A percentile compares a stretch with the other conserved stretches of the same genome.
These are phyloP conservation scores for Meriones psammophilus DNA, from an alignment of 2,797 vertebrate species.

Conservation along the genomic window DNA sequence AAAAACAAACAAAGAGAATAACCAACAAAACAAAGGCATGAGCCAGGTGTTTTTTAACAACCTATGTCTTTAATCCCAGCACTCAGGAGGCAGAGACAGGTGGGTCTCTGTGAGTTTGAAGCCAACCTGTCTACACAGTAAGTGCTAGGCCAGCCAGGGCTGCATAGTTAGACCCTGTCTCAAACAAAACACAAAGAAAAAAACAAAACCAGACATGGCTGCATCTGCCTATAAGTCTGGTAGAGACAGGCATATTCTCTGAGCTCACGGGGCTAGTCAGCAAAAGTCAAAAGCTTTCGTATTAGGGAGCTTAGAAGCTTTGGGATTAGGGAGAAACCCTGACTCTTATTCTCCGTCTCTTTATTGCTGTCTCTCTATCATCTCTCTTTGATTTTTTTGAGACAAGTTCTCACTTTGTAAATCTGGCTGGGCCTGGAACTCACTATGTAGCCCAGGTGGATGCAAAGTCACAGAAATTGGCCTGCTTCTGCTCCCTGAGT, in stretches of 20 bases:
- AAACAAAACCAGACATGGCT: background rate
- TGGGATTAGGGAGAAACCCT: background rate
- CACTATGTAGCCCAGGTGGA: background rate
- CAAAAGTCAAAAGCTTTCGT: background rate
- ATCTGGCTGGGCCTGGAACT: background rate
- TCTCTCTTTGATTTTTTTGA: background rate
- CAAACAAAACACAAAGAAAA: background rate
- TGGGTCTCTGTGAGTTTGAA: background rate
- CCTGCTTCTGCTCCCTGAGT: background rate
- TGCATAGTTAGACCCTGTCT: background rate
- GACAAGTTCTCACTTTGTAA: background rate
- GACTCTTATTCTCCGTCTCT: background rate
- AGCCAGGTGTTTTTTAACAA: background rate
- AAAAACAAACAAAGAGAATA: background rate
- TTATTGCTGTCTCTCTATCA: too few species aligned
- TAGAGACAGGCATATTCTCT: background rate
- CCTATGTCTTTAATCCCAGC: background rate
- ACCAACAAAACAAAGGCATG: background rate
- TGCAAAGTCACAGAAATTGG: background rate
- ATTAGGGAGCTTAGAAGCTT: too few species aligned
- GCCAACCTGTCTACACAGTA: background rate
- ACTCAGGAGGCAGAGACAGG: background rate
- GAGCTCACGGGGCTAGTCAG: background rate
- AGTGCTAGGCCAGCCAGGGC: background rate
- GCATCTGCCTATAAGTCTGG: too few species aligned